phyloP scores from a whole-genome alignment of 2,888 invertebrate species.

The Drosophila flavopinicola region DNA sequence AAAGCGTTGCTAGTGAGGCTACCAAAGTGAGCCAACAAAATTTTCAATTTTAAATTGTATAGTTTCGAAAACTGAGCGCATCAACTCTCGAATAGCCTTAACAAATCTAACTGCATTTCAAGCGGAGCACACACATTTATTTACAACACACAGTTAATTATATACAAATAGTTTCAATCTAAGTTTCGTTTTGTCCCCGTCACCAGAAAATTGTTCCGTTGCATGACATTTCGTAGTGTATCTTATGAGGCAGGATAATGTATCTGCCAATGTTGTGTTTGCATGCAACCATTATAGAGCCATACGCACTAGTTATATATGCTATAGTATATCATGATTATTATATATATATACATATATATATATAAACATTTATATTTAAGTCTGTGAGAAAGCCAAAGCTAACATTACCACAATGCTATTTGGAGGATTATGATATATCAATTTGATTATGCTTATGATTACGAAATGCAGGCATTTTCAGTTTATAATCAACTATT shows the following conservation, averaged over 20 bases:
- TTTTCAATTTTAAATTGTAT: slow-evolving; percentile 40
- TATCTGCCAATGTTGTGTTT: neutral
- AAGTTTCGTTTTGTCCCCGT: slow-evolving; percentile 9
- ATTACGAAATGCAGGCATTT: slow-evolving; percentile 43
- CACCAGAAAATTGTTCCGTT: slow-evolving; percentile 9
- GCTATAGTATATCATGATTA: slow-evolving; percentile 25
- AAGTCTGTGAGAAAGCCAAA: slow-evolving; percentile 38
- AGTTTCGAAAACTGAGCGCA: slow-evolving; percentile 37
- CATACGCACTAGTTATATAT: slow-evolving; percentile 2
- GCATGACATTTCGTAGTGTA: slow-evolving; percentile 26
- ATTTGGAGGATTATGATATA: slow-evolving; percentile 26
- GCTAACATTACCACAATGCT: slow-evolving; percentile 18
- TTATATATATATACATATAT: slow-evolving; percentile 4
- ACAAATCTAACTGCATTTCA: slow-evolving; percentile 38
- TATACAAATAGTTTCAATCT: neutral
- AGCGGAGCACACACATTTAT: slow-evolving; percentile 9
- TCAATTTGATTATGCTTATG: slow-evolving; percentile 3
- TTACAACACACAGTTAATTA: neutral
- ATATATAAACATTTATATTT: slow-evolving; percentile 19
- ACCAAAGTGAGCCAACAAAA: slow-evolving; percentile 56
- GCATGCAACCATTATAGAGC: slow-evolving; percentile 13
- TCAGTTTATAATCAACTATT: slow-evolving; percentile 34
- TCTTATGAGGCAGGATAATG: slow-evolving; percentile 18
- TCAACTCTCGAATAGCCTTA: slow-evolving; percentile 39
- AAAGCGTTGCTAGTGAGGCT: slow-evolving; percentile 73